Conservation (phyloP, 2,113 vertebrate species). For the Oreochromis aureus region DNA sequence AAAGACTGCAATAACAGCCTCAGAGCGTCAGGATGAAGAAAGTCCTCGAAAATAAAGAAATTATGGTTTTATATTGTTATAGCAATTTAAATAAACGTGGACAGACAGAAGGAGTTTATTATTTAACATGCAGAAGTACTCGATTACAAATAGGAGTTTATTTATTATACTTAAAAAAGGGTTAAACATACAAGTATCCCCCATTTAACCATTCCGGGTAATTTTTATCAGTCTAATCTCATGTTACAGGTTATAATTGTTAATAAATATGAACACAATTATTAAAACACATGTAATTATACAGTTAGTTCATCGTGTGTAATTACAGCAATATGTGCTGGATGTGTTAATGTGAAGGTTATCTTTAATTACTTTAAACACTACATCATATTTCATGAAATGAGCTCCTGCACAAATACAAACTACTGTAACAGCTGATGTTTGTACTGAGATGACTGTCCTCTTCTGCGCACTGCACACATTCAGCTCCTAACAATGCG, state of each 20-base stretch:
- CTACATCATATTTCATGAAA: not conserved
- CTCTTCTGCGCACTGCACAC: not conserved
- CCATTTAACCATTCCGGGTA: not conserved
- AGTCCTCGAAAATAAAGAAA: not conserved
- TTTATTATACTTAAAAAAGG: not conserved
- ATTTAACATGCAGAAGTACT: not conserved
- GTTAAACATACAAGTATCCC: not conserved
- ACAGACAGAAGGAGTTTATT: not conserved
- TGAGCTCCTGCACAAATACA: not conserved
- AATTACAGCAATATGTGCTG: rapidly evolving
- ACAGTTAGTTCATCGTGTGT: not conserved
- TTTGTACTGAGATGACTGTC: not conserved
- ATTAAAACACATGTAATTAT: not conserved
- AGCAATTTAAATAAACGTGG: not conserved
- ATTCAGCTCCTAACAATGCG: not conserved
- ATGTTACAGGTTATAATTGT: not conserved
- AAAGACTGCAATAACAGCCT: not conserved
- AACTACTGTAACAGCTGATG: not conserved
- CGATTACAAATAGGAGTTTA: not conserved
- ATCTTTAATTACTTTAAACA: not conserved
- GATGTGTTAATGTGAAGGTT: not conserved
- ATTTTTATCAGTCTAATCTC: not conserved
- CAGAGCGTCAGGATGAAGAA: rapidly evolving
- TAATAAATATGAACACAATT: not conserved
- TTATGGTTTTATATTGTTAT: not conserved